Evolutionary conservation across 2,888 invertebrate species (phyloP).

Genomic region (Drosophila paracracens): DNA sequence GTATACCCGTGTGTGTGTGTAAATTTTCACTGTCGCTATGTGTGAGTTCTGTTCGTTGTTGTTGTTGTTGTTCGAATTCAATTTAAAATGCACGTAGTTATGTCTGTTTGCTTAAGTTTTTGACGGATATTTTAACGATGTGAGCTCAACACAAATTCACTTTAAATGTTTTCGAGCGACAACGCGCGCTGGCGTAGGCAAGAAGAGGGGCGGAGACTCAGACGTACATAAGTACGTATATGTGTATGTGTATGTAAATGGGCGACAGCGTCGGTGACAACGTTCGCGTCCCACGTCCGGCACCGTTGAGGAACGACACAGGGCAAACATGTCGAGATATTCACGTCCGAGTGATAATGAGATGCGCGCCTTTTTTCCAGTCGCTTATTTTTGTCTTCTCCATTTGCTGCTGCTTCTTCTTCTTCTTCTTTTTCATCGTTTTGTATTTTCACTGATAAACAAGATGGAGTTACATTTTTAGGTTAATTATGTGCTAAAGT

Average conservation of each 20-base stretch:
- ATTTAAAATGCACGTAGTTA: constrained; percentile 81
- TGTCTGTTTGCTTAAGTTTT: constrained; percentile 83
- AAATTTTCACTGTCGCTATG: constrained; percentile 73
- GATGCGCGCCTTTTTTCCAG: constrained; percentile 78
- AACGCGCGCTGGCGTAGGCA: constrained; percentile 43
- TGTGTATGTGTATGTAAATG: constrained; percentile 38
- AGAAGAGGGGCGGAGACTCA: constrained; percentile 19
- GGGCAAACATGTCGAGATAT: constrained; percentile 79
- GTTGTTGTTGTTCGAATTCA: constrained; percentile 74
- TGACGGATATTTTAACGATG: constrained; percentile 83
- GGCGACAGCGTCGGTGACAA: constrained; percentile 58
- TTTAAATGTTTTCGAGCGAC: constrained; percentile 75
- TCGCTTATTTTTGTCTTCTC: constrained; percentile 52
- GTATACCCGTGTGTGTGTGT: constrained; percentile 58
- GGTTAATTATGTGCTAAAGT: constrained; percentile 84
- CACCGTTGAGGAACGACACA: constrained; percentile 68
- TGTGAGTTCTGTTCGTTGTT: constrained; percentile 42
- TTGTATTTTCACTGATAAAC: constrained; percentile 78
- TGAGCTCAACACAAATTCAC: constrained; percentile 81
- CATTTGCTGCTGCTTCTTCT: constrained; percentile 35
- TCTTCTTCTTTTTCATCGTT: constrained; percentile 37
- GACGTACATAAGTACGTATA: constrained; percentile 5
- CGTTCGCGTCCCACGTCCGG: constrained; percentile 51
- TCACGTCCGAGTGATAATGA: constrained; percentile 84
- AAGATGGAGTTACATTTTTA: constrained; percentile 83